Evolutionary conservation across 2,113 vertebrate species (phyloP).

Genomic region (Anoura caudifer): DNA sequence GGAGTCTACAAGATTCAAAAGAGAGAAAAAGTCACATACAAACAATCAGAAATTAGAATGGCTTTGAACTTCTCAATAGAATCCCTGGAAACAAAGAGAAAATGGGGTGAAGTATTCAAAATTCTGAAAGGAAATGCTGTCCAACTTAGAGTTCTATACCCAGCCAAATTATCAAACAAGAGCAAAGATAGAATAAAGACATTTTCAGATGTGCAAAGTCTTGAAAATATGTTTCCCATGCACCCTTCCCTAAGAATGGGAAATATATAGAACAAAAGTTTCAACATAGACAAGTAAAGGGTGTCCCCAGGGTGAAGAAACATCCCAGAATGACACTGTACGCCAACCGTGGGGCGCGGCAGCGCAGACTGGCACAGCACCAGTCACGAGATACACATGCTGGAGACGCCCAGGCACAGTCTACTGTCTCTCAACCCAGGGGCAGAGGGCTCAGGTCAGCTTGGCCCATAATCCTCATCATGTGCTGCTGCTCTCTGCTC

Average conservation of each 20-base stretch:
- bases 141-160: neutral
- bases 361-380: no score
- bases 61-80: neutral
- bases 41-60: neutral
- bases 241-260: neutral
- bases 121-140: slow-evolving; percentile 1
- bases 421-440: neutral
- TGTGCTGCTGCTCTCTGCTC: neutral
- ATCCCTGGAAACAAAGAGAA: neutral
- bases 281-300: neutral
- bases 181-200: neutral
- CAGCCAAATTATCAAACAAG: neutral
- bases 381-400: neutral
- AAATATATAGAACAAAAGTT: neutral
- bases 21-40: neutral
- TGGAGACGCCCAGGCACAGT: neutral
- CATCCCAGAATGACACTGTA: neutral
- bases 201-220: neutral
- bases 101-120: neutral
- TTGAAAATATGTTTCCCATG: neutral
- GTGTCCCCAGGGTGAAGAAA: neutral
- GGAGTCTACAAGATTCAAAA: neutral
- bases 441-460: neutral
- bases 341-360: neutral
- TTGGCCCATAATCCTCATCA: neutral